Percentiles rank a stretch among this genome's conserved stretches.
phyloP scores from a whole-genome alignment of 2,888 invertebrate species.

The Endotricha flammealis region DNA sequence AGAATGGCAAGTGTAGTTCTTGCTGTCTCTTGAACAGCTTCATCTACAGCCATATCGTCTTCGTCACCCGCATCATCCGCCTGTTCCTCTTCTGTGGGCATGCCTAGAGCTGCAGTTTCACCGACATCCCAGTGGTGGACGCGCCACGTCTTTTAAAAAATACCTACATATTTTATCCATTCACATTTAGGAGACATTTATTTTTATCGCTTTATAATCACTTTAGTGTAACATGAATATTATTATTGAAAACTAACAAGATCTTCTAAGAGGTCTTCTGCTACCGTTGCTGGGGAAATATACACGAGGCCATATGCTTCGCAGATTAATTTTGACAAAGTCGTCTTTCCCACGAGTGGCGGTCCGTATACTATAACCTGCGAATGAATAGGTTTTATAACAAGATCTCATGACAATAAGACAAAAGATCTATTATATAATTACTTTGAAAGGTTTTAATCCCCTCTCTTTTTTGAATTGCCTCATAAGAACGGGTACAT shows the following conservation, averaged over 20 bases:
- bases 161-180: conserved; percentile 1
- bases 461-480: conserved; percentile 73
- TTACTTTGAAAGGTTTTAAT: conserved; percentile 77
- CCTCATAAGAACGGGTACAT: conserved; percentile 59
- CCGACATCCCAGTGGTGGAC: conserved; percentile 54
- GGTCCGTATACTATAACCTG: conserved; percentile 80
- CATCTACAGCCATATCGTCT: conserved; percentile 49
- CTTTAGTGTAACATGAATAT: not conserved
- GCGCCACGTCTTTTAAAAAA: conserved; percentile 41
- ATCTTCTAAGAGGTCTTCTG: conserved; percentile 70
- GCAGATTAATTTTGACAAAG: conserved; percentile 74
- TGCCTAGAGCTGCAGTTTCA: conserved; percentile 40
- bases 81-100: conserved; percentile 43
- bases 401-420: conserved; percentile 1
- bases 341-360: conserved; percentile 81
- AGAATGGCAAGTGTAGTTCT: conserved; percentile 44
- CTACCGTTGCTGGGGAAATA: conserved; percentile 73
- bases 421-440: conserved; percentile 13
- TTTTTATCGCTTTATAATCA: not conserved
- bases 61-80: conserved; percentile 31
- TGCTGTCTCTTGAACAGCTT: conserved; percentile 40
- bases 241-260: conserved; percentile 59
- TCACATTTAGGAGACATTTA: not conserved
- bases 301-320: conserved; percentile 78
- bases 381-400: conserved; percentile 13